Base-by-base conservation (phyloP, 2,888 invertebrate genomes). In the Calliopum simillimum region DNA sequence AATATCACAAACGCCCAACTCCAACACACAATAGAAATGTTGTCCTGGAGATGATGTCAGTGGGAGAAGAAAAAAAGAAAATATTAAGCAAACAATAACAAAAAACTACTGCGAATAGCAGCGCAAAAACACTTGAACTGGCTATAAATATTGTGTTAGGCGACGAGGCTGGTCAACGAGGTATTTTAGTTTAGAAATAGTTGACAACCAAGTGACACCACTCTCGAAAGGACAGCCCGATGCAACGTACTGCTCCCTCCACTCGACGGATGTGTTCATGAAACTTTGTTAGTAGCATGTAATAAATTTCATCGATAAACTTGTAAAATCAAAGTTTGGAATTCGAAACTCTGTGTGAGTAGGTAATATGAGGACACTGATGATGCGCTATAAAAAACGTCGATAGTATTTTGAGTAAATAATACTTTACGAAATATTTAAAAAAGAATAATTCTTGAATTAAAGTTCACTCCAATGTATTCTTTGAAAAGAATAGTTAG, bases 251-350 rank as follows among this genome's bases (percentile, higher is more conserved):
- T 61, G 2, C 16, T 13, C 6, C 25, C 41, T n/a, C 56, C 11
- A 33, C 25, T 16, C 19, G 23, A 19, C 23, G 21, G 16, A 59
- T 12, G 19, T 8, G 61, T 43, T n/a, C 44, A 14, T 41, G 46
- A 12, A 41, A 43, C 23, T 25, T 49, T 49, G 61, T 43, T 59
- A 51, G 21, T 41, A 59, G 33, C 51, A 73, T 56, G 73, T 70
- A 76, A 77, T 77, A 77, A 76, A 77, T 77, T 77, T 76, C 73
- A 77, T 76, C 75, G 74, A 75, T 76, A 75, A 76, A 76, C 75
- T 75, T 76, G 73, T 71, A 66, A 72, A 70, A 70, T 43, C 43
- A 62, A 49, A 19, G 16, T 33, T 4, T 8, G 33, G 33, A 33
- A 33, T 8, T 33, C 43, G 59, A n/a, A 19, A 13, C 44, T n/a